Evolutionary conservation across 2,797 vertebrate species (phyloP), one percentile per base, ranked within the genome.

Genomic region (Alcedo atthis): DNA sequence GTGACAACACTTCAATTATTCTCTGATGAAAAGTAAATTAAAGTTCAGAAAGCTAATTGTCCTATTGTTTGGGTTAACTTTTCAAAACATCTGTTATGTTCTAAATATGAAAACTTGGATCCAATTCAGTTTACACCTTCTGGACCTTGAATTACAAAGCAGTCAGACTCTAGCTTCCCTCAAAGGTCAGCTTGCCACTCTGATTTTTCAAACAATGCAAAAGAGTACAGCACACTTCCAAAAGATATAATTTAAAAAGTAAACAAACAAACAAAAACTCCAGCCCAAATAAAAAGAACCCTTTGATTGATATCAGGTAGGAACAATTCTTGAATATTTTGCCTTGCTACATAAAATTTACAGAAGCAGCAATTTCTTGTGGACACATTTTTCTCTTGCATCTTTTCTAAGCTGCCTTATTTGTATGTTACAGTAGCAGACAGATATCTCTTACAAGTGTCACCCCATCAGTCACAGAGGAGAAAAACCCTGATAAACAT

Each of bases 381-480:
- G 30, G 53, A 73, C 30, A 49, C 19, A 8, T 75, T 66, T 91
- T 91, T 77, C 12, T 87, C 25, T 68, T 53, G 2, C 3, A 1
- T 83, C 18, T 82, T 77, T 75, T 45, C 46, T 75, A 46, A 75
- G 15, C 62, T 81, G 35, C 45, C 37, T 81, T 66, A 73, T 87
- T 79, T 81, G 14, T n/a, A 21, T 17, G 30, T 76, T 81, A 55
- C 30, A 49, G 30, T 9, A 66, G n/a, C 55, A 85, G 73, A 78
- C 46, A 93, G 40, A 89, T 21, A 78, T 43, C n/a, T 87, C 81
- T 95, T 55, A 63, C 53, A 66, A 71, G 66, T 76, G 51, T 81
- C 80, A 87, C 46, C 28, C 18, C 35, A 40, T 87, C 82, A 63
- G 17, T 87, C 16, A 5, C 0, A 42, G 20, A 17, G 37, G 78